Evolutionary conservation across 2,113 vertebrate species (phyloP).

Genomic region (Craseonycteris thonglongyai): DNA sequence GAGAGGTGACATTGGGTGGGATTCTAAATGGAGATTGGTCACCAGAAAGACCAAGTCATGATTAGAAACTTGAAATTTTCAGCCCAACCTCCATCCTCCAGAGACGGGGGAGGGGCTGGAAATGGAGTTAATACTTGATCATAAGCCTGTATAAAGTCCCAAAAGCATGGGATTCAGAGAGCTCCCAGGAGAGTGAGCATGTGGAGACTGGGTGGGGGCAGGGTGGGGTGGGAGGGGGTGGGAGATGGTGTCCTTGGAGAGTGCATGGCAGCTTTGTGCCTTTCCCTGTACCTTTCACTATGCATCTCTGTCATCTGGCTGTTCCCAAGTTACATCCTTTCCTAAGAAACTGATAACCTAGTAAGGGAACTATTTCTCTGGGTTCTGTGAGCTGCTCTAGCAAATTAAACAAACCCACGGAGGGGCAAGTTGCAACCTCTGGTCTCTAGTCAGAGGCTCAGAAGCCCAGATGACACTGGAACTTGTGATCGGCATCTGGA

Average conservation of each 20-base stretch:
- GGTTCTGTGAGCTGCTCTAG: neutral
- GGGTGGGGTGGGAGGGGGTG: too few species aligned
- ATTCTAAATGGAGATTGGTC: neutral
- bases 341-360: neutral
- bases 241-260: accelerated
- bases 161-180: neutral
- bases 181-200: neutral
- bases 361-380: neutral
- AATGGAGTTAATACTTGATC: neutral
- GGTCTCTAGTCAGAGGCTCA: neutral
- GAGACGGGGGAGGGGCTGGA: neutral
- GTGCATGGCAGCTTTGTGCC: accelerated
- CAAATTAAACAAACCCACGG: neutral
- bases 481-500: neutral
- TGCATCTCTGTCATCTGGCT: neutral
- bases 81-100: neutral
- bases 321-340: neutral
- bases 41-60: neutral
- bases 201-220: neutral
- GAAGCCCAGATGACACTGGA: neutral
- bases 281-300: neutral
- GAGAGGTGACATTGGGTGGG: neutral
- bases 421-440: neutral
- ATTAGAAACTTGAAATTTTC: neutral
- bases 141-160: neutral